phyloP scores from a whole-genome alignment of 2,888 invertebrate genomes.

The Drosophila algonquin region DNA sequence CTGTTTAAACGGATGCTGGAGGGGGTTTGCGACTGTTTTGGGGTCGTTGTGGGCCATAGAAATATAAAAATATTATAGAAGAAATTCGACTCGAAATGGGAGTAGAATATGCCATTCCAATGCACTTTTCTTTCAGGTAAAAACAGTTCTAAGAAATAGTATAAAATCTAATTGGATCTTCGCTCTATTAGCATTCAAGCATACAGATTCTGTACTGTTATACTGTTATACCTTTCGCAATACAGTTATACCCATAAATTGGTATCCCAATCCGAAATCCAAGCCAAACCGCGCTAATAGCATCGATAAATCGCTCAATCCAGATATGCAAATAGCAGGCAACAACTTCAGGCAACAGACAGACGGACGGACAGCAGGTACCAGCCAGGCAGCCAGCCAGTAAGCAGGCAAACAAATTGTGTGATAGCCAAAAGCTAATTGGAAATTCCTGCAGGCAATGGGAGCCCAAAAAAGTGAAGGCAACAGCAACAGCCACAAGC shows the following conservation, averaged over 20 bases:
- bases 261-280: constrained; percentile 1
- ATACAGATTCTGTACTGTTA: not conserved
- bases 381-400: too few relatives aligned
- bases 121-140: not conserved
- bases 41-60: constrained; percentile 21
- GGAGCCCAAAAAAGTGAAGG: constrained; percentile 42
- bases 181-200: not conserved
- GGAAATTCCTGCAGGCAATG: constrained; percentile 77
- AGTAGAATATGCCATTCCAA: not conserved
- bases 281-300: constrained; percentile 42
- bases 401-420: constrained; percentile 47
- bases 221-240: not conserved
- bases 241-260: constrained; percentile 13
- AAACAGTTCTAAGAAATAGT: not conserved
- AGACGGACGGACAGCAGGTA: too few relatives aligned
- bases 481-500: constrained; percentile 1
- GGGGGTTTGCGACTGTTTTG: constrained; percentile 15
- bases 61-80: not conserved
- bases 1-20: constrained; percentile 21
- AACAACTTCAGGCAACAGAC: constrained; percentile 44
- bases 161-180: not conserved
- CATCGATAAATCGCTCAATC: constrained; percentile 50
- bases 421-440: constrained; percentile 67
- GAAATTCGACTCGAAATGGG: not conserved
- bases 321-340: constrained; percentile 47